Base-by-base conservation (phyloP, 2,113 vertebrate species). In the Euleptes europaea region DNA sequence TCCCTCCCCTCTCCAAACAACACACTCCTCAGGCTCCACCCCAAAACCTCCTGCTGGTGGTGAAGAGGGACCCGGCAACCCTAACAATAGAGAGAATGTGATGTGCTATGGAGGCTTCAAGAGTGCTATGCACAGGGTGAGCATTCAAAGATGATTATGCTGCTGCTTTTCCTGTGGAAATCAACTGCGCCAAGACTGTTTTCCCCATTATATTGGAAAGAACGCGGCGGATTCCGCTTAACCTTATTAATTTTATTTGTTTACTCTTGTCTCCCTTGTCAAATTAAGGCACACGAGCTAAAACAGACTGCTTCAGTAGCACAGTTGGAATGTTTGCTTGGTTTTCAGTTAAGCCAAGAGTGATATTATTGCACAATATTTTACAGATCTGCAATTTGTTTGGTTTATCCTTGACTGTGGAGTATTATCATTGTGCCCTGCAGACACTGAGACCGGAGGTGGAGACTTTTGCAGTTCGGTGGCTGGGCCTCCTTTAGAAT, bases 191-290 rank as follows among this genome's bases (percentile, higher is more conserved):
- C 80, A 87, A 74, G 89, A 75, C 31, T 65, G 83, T 78, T 86
- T 93, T 89, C 86, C 82, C 77, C 60, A 63, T 40, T 51, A 82
- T 54, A 88, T 86, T 88, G 73, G 49, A 88, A 88, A 92, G 80
- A 57, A 89, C 70, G 85, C n/a, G 88, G 47, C 71, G 47, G 78
- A 90, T 88, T 91, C 91, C 84, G 87, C 78, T 91, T 86, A 84
- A 63, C 42, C 80, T 88, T 91, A 69, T 78, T 92, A 91, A 91
- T 80, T 92, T 75, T 72, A 86, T 31, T 78, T 79, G 60, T 31
- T 91, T 91, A 86, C 19, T 47, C 38, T 82, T 35, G 40, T 88
- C 80, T 90, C 5, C 0, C 88, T 89, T 86, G 33, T 89, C 88
- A 88, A 82, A 88, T 91, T 90, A 91, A 92, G 86, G 67, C 66